phyloP scores from a whole-genome alignment of 2,888 invertebrate species.

The Drosophila mercatorum region DNA sequence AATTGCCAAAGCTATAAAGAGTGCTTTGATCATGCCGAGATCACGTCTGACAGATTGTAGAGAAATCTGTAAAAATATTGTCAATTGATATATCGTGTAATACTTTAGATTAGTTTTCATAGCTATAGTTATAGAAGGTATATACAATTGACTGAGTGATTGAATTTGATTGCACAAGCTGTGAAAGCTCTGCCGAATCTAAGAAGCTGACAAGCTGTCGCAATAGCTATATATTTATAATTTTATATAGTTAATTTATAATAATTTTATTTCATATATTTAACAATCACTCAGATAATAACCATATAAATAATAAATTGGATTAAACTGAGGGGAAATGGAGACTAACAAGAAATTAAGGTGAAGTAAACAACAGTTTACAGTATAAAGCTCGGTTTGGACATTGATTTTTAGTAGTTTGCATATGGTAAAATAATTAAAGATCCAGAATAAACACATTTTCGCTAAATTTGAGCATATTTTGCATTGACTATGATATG shows the following conservation, averaged over 20 bases:
- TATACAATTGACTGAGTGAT: too few species aligned
- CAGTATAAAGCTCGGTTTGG: too few species aligned
- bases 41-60: neutral
- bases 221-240: too few species aligned
- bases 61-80: slow-evolving; percentile 17
- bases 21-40: slow-evolving; percentile 61
- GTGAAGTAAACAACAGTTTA: too few species aligned
- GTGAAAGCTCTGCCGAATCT: neutral
- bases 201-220: neutral
- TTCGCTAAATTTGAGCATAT: too few species aligned
- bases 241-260: too few species aligned
- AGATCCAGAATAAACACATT: too few species aligned
- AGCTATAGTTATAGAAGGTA: neutral
- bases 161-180: neutral
- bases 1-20: slow-evolving; percentile 15
- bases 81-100: slow-evolving; percentile 4
- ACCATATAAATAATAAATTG: neutral
- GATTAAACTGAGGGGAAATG: neutral
- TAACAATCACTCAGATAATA: neutral
- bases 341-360: too few species aligned
- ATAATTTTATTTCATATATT: neutral
- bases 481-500: too few species aligned
- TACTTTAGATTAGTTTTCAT: neutral
- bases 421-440: too few species aligned
- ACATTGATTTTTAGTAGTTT: too few species aligned